phyloP scores from a whole-genome alignment of 2,888 invertebrate species.

The Lacanobia wlatinum region DNA sequence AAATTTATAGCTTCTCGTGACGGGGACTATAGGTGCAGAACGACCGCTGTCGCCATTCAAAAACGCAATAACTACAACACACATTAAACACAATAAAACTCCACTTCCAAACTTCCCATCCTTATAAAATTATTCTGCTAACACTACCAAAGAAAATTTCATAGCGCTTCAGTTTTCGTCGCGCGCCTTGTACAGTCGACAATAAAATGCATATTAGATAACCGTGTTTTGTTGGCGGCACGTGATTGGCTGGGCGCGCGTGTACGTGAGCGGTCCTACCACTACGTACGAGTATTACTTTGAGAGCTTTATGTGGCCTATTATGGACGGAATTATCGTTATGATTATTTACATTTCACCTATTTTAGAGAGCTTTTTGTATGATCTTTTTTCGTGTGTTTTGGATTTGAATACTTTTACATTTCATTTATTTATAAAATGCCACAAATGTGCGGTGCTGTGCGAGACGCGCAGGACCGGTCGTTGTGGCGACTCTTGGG shows the following conservation, averaged over 20 bases:
- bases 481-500: no score
- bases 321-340: conserved; percentile 61
- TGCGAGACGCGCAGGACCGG: no score
- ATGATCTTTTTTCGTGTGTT: not conserved
- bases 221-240: conserved; percentile 86
- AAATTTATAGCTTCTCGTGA: no score
- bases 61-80: no score
- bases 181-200: conserved; percentile 77
- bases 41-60: no score
- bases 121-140: conserved; percentile 66
- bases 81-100: not conserved
- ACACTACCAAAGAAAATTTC: conserved; percentile 73
- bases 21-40: no score
- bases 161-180: conserved; percentile 74
- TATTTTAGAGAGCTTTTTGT: conserved; percentile 35
- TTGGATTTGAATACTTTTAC: no score
- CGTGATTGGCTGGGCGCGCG: conserved; percentile 83
- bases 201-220: conserved; percentile 90
- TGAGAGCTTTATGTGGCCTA: conserved; percentile 63
- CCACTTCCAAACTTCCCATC: not conserved
- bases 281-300: conserved; percentile 65
- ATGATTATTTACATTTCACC: conserved; percentile 44
- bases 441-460: no score
- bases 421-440: no score
- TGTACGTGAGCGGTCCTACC: conserved; percentile 62